Evolutionary conservation across 2,113 vertebrate species (phyloP), one percentile per base, ranked within the genome.

Genomic region (Plotosus lineatus): DNA sequence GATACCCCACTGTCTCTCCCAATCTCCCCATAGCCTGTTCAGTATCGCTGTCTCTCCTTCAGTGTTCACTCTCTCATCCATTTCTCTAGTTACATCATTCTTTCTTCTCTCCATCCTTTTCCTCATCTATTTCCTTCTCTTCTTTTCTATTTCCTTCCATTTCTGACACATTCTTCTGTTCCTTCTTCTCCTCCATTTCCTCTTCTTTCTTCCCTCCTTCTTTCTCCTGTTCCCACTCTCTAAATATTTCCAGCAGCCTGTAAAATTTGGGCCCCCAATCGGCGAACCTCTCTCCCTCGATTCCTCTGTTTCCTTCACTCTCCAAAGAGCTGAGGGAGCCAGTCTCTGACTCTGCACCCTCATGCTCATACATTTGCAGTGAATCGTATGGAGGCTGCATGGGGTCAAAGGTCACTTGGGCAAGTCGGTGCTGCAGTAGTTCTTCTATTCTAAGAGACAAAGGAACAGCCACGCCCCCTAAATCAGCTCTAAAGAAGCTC

Each of bases 301-400:
- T 69, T 58, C 90, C 90, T 82, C 86, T 87, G 68, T 89, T 92
- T 0, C 81, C 90, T 5, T 91, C 89, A 0, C 95, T 96, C 87
- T 95, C 94, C 78, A 96, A 91, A 0, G 95, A 96, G 83, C 95
- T 97, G 88, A 97, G 93, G 0, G 95, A 96, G 86, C 93, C 94
- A 0, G 95, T 94, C 78, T 94, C 88, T 0, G 95, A 96, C 51
- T 94, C 94, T 0, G 90, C 90, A 28, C 95, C 95, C 88, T 96
- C 95, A 0, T 95, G 94, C 84, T 95, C 94, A 0, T 95, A 96
- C 60, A 95, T 95, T 91, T 96, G 95, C 88, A 97, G 92, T 38
- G 94, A 97, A 89, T 97, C 96, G 31, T 96, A 97, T 1, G 96
- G 96, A 0, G 95, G 95, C 87, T 95, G 94, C 2, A 94, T 87